Conservation (phyloP, 2,888 invertebrate genomes). For the Sesamia inferens region DNA sequence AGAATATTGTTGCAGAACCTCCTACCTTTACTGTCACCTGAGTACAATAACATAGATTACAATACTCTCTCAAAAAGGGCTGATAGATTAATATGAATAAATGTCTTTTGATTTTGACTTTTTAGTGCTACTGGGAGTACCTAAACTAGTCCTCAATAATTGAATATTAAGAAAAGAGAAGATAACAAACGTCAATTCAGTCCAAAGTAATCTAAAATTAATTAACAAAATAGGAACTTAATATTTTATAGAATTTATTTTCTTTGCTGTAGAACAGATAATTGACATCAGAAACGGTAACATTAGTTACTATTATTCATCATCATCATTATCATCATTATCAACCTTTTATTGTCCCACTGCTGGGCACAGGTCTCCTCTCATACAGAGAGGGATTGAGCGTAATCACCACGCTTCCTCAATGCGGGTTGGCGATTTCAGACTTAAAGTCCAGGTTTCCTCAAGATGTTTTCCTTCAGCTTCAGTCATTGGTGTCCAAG, state of each 20-base stretch:
- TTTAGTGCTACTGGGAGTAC: background rate
- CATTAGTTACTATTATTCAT: too few species aligned
- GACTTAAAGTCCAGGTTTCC: too few species aligned
- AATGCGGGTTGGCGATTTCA: too few species aligned
- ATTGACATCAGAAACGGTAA: background rate
- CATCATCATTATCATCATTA: too few species aligned
- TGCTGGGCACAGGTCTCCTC: too few species aligned
- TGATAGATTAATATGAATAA: too few species aligned
- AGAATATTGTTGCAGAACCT: constrained; percentile 96
- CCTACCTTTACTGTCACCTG: constrained; percentile 96
- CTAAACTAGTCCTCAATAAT: background rate
- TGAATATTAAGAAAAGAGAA: background rate
- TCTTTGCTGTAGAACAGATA: background rate
- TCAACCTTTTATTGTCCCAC: too few species aligned
- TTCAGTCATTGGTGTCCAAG: too few species aligned
- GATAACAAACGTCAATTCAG: background rate
- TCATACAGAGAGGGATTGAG: too few species aligned
- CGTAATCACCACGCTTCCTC: too few species aligned
- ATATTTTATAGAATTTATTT: constrained; percentile 5
- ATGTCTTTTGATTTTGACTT: too few species aligned
- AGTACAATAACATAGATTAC: background rate
- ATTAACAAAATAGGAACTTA: background rate
- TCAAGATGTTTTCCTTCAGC: too few species aligned
- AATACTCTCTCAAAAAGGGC: background rate
- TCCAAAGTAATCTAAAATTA: background rate